These are phyloP conservation scores for Calcarius ornatus DNA, from an alignment of 2,113 vertebrate species.

Conservation along the genomic window DNA sequence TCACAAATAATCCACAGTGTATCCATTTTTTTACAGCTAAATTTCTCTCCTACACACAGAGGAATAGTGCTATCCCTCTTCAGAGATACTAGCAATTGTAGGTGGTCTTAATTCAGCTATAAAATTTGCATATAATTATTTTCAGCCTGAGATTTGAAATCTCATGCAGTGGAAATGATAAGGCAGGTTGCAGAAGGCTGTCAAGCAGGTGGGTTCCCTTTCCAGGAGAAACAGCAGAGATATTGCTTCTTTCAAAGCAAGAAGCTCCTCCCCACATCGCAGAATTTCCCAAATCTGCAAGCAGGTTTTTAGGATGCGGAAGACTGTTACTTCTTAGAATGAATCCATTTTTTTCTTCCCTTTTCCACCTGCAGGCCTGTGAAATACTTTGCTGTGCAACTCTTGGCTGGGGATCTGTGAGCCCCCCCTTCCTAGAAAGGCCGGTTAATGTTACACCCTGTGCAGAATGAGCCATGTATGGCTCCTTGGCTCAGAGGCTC, in stretches of 20 bases:
- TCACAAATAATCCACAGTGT: background rate
- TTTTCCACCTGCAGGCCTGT: background rate
- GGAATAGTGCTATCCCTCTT: background rate
- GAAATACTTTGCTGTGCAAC: background rate
- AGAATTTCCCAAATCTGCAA: background rate
- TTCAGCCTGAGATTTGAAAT: background rate
- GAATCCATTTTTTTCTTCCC: background rate
- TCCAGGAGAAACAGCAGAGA: background rate
- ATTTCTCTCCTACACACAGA: background rate
- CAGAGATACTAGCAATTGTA: background rate
- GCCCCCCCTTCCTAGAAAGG: background rate
- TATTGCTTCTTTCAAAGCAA: background rate
- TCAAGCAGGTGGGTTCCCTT: background rate
- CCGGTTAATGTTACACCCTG: background rate
- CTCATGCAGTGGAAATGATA: background rate
- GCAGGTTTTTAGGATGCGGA: background rate
- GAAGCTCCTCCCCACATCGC: background rate
- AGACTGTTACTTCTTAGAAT: background rate
- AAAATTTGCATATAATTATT: background rate
- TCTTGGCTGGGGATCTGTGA: background rate
- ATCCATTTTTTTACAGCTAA: background rate
- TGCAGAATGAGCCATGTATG: fast-evolving
- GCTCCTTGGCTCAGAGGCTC: background rate
- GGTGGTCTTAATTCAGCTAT: background rate
- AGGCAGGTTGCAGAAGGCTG: background rate